Evolutionary conservation across 2,888 invertebrate genomes (phyloP).

Genomic region (Drosophila setosimentum): DNA sequence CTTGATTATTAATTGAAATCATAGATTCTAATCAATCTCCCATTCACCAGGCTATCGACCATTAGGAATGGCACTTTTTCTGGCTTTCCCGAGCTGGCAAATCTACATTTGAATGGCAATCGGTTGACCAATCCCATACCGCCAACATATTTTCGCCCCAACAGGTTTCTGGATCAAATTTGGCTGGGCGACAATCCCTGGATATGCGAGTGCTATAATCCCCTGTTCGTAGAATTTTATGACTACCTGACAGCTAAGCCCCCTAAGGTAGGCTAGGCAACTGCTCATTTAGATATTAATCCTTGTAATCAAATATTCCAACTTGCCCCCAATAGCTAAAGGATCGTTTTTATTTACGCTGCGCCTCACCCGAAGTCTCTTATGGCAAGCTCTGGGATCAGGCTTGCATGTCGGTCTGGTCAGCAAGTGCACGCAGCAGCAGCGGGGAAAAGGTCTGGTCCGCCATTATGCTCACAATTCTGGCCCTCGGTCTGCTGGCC

Average conservation of each 20-base stretch:
- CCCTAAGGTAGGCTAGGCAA: slow-evolving; percentile 82
- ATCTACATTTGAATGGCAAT: slow-evolving; percentile 89
- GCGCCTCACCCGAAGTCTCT: slow-evolving; percentile 88
- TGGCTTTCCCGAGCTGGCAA: slow-evolving; percentile 87
- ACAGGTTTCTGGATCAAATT: slow-evolving; percentile 87
- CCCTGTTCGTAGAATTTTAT: slow-evolving; percentile 88
- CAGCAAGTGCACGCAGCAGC: slow-evolving; percentile 83
- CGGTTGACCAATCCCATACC: slow-evolving; percentile 88
- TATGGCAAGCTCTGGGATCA: slow-evolving; percentile 89
- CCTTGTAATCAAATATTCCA: background rate
- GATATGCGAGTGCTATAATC: slow-evolving; percentile 90
- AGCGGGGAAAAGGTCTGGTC: slow-evolving; percentile 87
- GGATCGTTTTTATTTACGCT: slow-evolving; percentile 86
- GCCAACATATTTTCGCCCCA: slow-evolving; percentile 87
- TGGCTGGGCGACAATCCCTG: slow-evolving; percentile 91
- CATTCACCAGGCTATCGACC: slow-evolving; percentile 86
- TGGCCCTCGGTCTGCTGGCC: slow-evolving; percentile 62
- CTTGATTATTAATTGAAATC: background rate
- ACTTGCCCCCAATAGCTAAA: slow-evolving; percentile 66
- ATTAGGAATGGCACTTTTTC: slow-evolving; percentile 88
- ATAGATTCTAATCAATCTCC: background rate
- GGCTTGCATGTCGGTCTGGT: slow-evolving; percentile 89
- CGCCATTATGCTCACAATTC: slow-evolving; percentile 86
- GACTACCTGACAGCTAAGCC: slow-evolving; percentile 87
- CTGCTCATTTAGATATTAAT: background rate